Conservation (phyloP, 1,140 invertebrate species). For the Mya arenaria region DNA sequence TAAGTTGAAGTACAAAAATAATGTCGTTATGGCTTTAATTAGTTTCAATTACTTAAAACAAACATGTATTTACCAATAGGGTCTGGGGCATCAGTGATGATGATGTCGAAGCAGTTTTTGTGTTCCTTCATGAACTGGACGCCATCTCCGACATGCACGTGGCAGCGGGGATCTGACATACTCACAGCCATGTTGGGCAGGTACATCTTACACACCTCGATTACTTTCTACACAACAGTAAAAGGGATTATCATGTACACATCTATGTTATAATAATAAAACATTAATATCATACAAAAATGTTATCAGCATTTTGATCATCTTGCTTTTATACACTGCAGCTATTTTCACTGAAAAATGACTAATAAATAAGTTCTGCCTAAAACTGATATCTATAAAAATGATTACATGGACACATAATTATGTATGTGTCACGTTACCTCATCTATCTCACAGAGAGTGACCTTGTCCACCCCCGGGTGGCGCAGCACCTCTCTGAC, state of each 20-base stretch:
- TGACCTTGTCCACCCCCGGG: constrained; percentile 91
- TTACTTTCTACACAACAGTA: constrained; percentile 87
- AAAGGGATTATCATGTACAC: too few species aligned
- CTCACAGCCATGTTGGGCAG: constrained; percentile 95
- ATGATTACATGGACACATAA: neutral
- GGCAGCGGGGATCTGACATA: constrained; percentile 91
- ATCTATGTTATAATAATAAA: too few species aligned
- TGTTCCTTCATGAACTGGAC: constrained; percentile 96
- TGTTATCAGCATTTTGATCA: neutral
- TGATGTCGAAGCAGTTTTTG: constrained; percentile 94
- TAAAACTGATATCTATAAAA: too few species aligned
- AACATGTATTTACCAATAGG: constrained; percentile 87
- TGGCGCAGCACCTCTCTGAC: constrained; percentile 97
- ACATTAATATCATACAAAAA: too few species aligned
- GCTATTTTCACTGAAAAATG: neutral
- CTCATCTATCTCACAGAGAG: constrained; percentile 97
- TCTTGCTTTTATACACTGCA: neutral
- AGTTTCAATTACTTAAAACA: neutral
- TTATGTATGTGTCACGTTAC: constrained; percentile 49
- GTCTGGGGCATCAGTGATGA: constrained; percentile 99
- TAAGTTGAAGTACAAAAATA: too few species aligned
- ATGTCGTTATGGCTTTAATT: too few species aligned
- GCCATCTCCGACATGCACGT: constrained; percentile 94
- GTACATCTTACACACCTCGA: constrained; percentile 94
- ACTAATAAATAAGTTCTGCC: neutral